phyloP scores from a whole-genome alignment of 2,113 vertebrate genomes.

The Microcebus griseorufus region DNA sequence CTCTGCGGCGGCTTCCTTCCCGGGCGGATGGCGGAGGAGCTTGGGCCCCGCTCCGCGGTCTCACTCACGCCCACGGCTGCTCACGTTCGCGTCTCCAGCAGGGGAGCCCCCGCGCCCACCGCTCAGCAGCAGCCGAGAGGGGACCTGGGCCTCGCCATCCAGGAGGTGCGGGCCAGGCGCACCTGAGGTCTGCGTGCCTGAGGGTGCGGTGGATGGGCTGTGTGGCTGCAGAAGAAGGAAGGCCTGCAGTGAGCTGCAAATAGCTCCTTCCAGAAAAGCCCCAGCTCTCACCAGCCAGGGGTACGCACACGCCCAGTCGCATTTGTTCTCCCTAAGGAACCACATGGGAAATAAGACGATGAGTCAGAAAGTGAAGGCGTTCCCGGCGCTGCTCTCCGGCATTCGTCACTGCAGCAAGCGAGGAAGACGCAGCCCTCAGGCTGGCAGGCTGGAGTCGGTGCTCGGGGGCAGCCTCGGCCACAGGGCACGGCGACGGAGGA shows the following conservation, averaged over 20 bases:
- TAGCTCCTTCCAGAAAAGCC: not conserved
- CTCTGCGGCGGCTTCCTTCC: not conserved
- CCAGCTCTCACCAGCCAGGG: not conserved
- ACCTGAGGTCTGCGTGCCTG: not conserved
- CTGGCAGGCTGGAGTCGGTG: not conserved
- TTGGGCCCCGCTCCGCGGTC: fast-evolving
- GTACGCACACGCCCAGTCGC: not conserved
- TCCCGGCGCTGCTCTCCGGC: not conserved
- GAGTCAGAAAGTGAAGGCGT: not conserved
- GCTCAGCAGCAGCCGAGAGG: not conserved
- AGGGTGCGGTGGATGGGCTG: no score
- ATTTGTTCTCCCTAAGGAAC: not conserved
- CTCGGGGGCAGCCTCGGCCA: not conserved
- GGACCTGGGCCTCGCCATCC: not conserved
- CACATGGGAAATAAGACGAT: not conserved
- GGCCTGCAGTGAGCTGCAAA: not conserved
- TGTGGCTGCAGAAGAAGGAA: not conserved
- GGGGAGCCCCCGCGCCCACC: no score
- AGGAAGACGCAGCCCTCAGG: not conserved
- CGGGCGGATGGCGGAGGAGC: not conserved
- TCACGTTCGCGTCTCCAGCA: not conserved
- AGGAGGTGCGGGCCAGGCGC: not conserved
- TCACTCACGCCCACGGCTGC: not conserved
- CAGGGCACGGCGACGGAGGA: fast-evolving
- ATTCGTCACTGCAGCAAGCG: not conserved